Evolutionary conservation across 2,888 invertebrate species (phyloP).

Genomic region (Cheilosia impressa): DNA sequence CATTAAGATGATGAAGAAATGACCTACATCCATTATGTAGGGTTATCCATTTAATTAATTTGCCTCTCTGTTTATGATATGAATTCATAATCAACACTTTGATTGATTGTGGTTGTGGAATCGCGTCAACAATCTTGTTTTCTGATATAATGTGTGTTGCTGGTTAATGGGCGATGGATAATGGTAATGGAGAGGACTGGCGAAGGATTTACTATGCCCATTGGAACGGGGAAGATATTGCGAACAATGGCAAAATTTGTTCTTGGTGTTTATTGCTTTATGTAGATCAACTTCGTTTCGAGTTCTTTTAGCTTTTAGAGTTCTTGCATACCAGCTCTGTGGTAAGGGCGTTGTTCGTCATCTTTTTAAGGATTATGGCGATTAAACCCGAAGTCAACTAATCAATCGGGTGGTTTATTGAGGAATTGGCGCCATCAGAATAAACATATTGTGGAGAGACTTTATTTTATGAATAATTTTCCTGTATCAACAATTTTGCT

Average conservation of each 20-base stretch:
- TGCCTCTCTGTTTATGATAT: constrained; percentile 33
- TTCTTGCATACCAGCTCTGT: constrained; percentile 3
- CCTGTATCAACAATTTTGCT: too few relatives aligned
- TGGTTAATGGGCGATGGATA: constrained; percentile 3
- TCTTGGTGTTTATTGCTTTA: constrained; percentile 9
- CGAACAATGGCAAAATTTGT: constrained; percentile 8
- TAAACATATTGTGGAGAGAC: too few relatives aligned
- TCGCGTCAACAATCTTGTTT: constrained; percentile 22
- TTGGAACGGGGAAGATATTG: neutral
- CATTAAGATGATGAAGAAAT: constrained; percentile 45
- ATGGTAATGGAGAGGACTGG: constrained; percentile 3
- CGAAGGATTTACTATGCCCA: constrained; percentile 16
- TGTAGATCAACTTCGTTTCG: constrained; percentile 24
- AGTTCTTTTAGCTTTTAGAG: constrained; percentile 11
- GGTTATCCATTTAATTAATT: constrained; percentile 44
- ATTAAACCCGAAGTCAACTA: too few relatives aligned
- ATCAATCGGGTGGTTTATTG: too few relatives aligned
- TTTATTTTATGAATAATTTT: too few relatives aligned
- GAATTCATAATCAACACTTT: constrained; percentile 47
- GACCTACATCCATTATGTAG: constrained; percentile 14
- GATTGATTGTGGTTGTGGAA: constrained; percentile 23
- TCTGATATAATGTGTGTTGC: neutral
- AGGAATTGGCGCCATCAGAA: too few relatives aligned
- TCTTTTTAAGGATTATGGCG: too few relatives aligned
- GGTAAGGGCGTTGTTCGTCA: neutral